Conservation (phyloP, 1,140 invertebrate species). For the Drosophila ambigua region DNA sequence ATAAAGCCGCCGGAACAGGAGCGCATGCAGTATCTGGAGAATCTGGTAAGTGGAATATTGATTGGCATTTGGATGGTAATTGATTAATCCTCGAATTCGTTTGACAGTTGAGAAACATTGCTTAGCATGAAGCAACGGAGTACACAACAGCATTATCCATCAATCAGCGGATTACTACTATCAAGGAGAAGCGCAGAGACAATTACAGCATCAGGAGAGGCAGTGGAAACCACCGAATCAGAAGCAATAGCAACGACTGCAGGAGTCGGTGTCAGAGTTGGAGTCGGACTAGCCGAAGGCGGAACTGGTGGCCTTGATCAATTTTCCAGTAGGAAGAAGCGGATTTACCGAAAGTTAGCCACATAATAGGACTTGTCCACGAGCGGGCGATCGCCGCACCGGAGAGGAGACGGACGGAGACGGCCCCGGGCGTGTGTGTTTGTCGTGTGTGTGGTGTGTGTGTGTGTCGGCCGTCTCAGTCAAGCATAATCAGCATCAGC, state of each 20-base stretch:
- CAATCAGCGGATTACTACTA: constrained; percentile 28
- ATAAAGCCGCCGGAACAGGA: constrained; percentile 35
- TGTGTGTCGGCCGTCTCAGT: constrained; percentile 76
- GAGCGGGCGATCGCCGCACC: constrained; percentile 28
- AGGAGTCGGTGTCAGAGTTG: constrained; percentile 27
- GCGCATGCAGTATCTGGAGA: constrained; percentile 43
- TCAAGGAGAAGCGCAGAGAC: constrained; percentile 7
- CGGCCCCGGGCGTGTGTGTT: constrained; percentile 72
- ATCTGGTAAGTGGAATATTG: constrained; percentile 27
- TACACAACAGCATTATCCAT: constrained; percentile 35
- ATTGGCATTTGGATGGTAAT: background rate
- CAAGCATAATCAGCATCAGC: constrained; percentile 32
- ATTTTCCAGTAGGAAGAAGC: constrained; percentile 9
- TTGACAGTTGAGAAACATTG: constrained; percentile 36
- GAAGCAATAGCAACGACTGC: constrained; percentile 18
- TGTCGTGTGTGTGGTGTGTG: constrained; percentile 48
- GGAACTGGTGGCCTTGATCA: constrained; percentile 17
- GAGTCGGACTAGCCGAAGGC: constrained; percentile 29
- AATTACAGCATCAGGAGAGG: constrained; percentile 14
- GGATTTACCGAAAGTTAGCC: background rate
- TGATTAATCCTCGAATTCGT: background rate
- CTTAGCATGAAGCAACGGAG: constrained; percentile 55
- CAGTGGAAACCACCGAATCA: constrained; percentile 10
- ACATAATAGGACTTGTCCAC: constrained; percentile 6
- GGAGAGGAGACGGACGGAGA: constrained; percentile 57